Conservation (phyloP, 2,888 invertebrate species). For the Cephus runcator region DNA sequence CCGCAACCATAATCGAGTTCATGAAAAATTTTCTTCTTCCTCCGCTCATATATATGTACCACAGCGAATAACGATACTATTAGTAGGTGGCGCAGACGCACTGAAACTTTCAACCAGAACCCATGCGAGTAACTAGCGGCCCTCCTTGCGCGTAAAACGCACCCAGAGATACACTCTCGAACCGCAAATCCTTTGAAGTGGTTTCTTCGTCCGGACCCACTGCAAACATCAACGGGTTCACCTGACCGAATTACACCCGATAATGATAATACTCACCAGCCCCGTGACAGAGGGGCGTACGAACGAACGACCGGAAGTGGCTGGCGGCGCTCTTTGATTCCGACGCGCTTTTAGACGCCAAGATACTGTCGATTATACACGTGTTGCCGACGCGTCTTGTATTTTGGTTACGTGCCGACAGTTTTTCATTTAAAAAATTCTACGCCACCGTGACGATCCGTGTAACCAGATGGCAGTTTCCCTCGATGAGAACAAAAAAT, state of each 20-base stretch:
- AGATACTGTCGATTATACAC: background rate
- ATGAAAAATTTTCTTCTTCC: background rate
- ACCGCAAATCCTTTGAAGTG: slow-evolving; percentile 40
- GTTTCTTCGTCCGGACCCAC: slow-evolving; percentile 30
- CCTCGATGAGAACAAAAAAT: background rate
- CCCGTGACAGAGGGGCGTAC: slow-evolving; percentile 18
- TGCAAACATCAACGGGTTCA: slow-evolving; percentile 27
- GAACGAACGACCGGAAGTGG: slow-evolving; percentile 23
- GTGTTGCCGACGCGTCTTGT: background rate
- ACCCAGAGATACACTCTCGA: background rate
- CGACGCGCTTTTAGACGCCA: background rate
- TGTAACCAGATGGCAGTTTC: background rate
- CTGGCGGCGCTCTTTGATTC: slow-evolving; percentile 1
- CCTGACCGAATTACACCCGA: slow-evolving; percentile 20
- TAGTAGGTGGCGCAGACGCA: background rate
- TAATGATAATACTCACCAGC: slow-evolving; percentile 19
- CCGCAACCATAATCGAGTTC: background rate
- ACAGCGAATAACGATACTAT: background rate
- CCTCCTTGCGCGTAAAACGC: background rate
- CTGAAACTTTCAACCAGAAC: background rate
- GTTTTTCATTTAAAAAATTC: background rate
- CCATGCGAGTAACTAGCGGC: background rate
- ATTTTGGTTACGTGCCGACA: background rate
- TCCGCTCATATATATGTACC: background rate
- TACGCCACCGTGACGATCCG: background rate